Percentiles rank a stretch among this genome's conserved stretches.
Conservation (phyloP, 2,888 invertebrate species). For the Apodemia mormo region DNA sequence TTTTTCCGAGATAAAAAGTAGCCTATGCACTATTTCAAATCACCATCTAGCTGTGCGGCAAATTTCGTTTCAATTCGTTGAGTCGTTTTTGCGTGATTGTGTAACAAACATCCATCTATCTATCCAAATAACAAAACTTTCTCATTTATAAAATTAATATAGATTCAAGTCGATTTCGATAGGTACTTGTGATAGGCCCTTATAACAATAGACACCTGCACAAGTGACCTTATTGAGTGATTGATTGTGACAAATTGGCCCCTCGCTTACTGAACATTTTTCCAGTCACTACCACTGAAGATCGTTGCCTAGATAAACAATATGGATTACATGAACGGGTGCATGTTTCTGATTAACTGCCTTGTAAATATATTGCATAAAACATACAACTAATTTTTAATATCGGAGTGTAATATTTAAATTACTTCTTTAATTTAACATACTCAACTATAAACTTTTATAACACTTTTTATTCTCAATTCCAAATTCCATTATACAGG, state of each 20-base stretch:
- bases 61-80: no score
- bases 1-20: no score
- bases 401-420: slow-evolving; percentile 4
- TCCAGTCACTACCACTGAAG: slow-evolving; percentile 47
- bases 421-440: background rate
- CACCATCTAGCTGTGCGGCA: no score
- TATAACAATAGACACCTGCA: slow-evolving; percentile 46
- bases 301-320: slow-evolving; percentile 60
- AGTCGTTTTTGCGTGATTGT: no score
- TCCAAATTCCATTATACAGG: no score
- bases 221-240: slow-evolving; percentile 60
- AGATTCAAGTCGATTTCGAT: no score
- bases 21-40: no score
- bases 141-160: no score
- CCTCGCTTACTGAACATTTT: slow-evolving; percentile 47
- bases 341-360: slow-evolving; percentile 17
- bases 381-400: background rate
- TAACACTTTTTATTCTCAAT: background rate
- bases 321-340: slow-evolving; percentile 50
- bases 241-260: slow-evolving; percentile 67
- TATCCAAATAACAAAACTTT: no score
- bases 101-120: no score
- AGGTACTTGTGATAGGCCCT: background rate
- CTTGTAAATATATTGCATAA: slow-evolving; percentile 20
- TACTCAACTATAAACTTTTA: background rate